A percentile compares a stretch with the other conserved stretches of the same genome.
Evolutionary conservation across 2,888 invertebrate genomes (phyloP).

Genomic region (Apamea anceps): DNA sequence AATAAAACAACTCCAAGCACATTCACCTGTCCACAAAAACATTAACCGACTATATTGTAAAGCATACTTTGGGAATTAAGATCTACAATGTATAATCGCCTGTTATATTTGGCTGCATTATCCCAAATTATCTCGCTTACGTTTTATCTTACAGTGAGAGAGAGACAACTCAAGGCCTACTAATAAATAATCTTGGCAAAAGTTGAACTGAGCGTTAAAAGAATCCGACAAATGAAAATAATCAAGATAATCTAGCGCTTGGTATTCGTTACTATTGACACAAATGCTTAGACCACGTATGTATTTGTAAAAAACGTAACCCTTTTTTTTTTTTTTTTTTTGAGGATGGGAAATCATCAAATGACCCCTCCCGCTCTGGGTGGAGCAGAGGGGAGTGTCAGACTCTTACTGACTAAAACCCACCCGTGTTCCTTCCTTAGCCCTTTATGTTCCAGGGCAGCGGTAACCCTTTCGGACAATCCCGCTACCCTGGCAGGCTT

Average conservation of each 20-base stretch:
- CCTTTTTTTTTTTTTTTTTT: too few relatives aligned
- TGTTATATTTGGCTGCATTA: conserved; percentile 43
- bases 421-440: too few relatives aligned
- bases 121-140: conserved; percentile 71
- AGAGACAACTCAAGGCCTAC: conserved; percentile 77
- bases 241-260: conserved; percentile 29
- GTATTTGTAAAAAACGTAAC: conserved; percentile 37
- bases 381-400: too few relatives aligned
- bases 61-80: not conserved
- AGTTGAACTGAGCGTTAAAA: conserved; percentile 37
- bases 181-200: conserved; percentile 74
- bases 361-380: too few relatives aligned
- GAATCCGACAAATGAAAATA: conserved; percentile 41
- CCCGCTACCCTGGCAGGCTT: too few relatives aligned
- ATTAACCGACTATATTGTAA: conserved; percentile 50
- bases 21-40: conserved; percentile 59
- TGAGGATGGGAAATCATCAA: too few relatives aligned
- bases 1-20: conserved; percentile 43
- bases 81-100: not conserved
- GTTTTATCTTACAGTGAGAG: conserved; percentile 76
- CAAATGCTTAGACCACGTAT: conserved; percentile 50
- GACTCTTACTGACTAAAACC: too few relatives aligned
- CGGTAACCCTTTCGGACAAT: too few relatives aligned
- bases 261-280: conserved; percentile 47
- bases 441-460: too few relatives aligned